A percentile compares a stretch with the other conserved stretches of the same genome.
These are phyloP conservation scores for Anastatus disparis DNA, from an alignment of 1,140 invertebrate genomes.

Conservation along the genomic window DNA sequence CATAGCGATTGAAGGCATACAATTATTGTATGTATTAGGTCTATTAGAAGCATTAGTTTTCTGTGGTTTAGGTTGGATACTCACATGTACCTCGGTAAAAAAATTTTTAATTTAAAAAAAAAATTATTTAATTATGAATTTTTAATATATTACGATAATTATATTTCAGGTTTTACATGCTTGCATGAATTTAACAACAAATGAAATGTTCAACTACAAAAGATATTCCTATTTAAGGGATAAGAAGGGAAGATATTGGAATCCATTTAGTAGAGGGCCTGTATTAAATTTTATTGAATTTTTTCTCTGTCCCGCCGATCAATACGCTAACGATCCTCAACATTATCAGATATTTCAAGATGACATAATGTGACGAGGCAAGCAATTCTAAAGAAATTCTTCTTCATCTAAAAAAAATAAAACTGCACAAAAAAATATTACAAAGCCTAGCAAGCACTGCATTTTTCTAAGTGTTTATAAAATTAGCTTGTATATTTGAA, in stretches of 20 bases:
- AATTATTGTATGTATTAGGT: slow-evolving; percentile 82
- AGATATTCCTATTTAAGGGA: slow-evolving; percentile 89
- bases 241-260: slow-evolving; percentile 86
- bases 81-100: slow-evolving; percentile 88
- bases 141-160: not conserved
- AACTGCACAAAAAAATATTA: not conserved
- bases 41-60: slow-evolving; percentile 85
- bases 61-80: slow-evolving; percentile 85
- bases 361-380: slow-evolving; percentile 65
- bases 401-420: not conserved
- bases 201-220: slow-evolving; percentile 94
- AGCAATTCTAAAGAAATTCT: slow-evolving; percentile 54
- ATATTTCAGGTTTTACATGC: slow-evolving; percentile 80
- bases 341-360: slow-evolving; percentile 77
- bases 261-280: slow-evolving; percentile 88
- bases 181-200: slow-evolving; percentile 92
- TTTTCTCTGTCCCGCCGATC: slow-evolving; percentile 83
- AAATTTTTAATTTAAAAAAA: slow-evolving; percentile 13
- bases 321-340: slow-evolving; percentile 72
- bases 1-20: slow-evolving; percentile 85
- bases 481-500: not conserved
- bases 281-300: slow-evolving; percentile 89
- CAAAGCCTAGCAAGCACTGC: no score
- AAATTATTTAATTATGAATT: not conserved
- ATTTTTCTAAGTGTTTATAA: no score